These are phyloP conservation scores for Azemiops feae DNA, from an alignment of 2,113 vertebrate genomes.

Conservation along the genomic window DNA sequence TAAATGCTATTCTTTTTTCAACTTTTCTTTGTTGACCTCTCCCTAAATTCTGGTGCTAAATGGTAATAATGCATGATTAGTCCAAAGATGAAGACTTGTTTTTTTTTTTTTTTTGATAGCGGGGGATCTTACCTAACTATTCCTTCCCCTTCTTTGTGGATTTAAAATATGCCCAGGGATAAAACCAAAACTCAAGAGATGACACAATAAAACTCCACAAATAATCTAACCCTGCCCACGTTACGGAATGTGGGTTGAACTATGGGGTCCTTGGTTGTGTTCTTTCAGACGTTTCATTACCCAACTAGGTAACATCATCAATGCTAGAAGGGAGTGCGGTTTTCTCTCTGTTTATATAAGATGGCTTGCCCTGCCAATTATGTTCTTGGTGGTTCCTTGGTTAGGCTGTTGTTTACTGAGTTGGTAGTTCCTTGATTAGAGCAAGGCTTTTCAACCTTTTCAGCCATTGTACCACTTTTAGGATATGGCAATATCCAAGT, in stretches of 20 bases:
- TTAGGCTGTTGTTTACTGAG: too few species aligned
- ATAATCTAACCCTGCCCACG: not conserved
- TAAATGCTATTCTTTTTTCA: not conserved
- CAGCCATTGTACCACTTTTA: too few species aligned
- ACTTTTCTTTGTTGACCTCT: not conserved
- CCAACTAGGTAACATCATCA: too few species aligned
- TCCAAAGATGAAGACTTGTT: not conserved
- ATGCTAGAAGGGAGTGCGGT: too few species aligned
- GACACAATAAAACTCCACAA: not conserved
- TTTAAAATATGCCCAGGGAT: not conserved
- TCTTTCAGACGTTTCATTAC: too few species aligned
- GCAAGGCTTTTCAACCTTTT: too few species aligned
- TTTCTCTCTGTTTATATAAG: too few species aligned
- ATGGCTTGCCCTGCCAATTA: too few species aligned
- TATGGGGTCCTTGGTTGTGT: too few species aligned
- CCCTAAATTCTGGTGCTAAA: not conserved
- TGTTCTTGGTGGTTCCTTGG: too few species aligned
- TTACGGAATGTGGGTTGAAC: not conserved
- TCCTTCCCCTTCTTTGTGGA: not conserved
- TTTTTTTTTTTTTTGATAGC: not conserved
- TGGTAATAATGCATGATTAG: not conserved
- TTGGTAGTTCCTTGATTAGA: too few species aligned
- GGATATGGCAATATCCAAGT: too few species aligned
- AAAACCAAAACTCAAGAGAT: not conserved
- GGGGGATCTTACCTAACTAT: not conserved